Conservation (phyloP, 2,888 invertebrate genomes). For the Tribolium freemani region DNA sequence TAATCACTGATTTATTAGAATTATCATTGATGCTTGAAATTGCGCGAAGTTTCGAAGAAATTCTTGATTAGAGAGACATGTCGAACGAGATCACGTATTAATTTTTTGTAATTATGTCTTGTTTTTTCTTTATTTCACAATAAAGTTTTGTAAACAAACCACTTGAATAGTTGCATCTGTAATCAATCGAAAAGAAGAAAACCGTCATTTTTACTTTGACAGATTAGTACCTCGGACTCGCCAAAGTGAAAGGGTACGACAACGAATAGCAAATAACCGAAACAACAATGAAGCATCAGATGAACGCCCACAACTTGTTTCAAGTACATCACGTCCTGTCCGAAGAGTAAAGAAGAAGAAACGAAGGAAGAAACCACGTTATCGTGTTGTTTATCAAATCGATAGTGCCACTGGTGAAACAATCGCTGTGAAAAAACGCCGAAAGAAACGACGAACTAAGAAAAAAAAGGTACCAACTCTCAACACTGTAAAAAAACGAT, state of each 20-base stretch:
- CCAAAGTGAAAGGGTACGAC: slow-evolving; percentile 78
- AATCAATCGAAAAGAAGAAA: neutral
- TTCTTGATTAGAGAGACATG: neutral
- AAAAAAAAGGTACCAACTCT: too few relatives aligned
- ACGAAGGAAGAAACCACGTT: slow-evolving; percentile 69
- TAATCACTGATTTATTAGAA: neutral
- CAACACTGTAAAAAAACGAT: slow-evolving; percentile 65
- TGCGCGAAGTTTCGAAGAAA: slow-evolving; percentile 9
- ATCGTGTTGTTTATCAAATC: slow-evolving; percentile 78
- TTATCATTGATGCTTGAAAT: slow-evolving; percentile 13
- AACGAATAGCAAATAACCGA: slow-evolving; percentile 72
- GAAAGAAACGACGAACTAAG: slow-evolving; percentile 45
- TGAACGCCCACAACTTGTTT: slow-evolving; percentile 27
- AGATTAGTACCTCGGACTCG: slow-evolving; percentile 75
- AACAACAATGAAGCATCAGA: slow-evolving; percentile 14
- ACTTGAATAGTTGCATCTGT: neutral
- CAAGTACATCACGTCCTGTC: slow-evolving; percentile 42
- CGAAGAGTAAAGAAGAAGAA: slow-evolving; percentile 40
- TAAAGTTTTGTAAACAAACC: neutral
- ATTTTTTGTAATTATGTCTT: neutral
- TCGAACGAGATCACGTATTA: neutral
- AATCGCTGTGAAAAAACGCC: slow-evolving; percentile 70
- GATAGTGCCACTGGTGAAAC: slow-evolving; percentile 73
- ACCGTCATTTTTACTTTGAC: slow-evolving; percentile 48
- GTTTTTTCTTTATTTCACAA: neutral